These are phyloP conservation scores for Gopherus flavomarginatus DNA, from an alignment of 2,113 vertebrate species.

Conservation along the genomic window DNA sequence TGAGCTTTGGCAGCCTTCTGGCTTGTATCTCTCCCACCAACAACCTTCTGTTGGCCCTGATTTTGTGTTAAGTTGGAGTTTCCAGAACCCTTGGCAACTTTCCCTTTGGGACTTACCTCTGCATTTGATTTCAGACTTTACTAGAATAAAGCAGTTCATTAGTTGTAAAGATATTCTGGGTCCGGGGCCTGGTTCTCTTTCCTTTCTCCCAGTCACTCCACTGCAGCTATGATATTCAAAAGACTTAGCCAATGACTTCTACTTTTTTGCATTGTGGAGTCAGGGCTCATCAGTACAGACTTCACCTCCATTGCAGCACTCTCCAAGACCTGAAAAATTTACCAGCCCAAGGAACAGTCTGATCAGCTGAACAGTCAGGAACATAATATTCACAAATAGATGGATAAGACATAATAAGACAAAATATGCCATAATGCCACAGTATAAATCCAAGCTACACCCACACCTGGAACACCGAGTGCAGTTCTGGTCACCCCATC, in stretches of 20 bases:
- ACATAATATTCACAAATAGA: not conserved
- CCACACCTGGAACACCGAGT: not conserved
- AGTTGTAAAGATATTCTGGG: not conserved
- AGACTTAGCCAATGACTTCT: not conserved
- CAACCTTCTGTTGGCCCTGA: not conserved
- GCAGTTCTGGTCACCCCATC: not conserved
- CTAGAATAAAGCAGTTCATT: not conserved
- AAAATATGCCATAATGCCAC: not conserved
- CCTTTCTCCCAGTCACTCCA: not conserved
- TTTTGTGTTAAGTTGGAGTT: not conserved
- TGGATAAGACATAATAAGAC: not conserved
- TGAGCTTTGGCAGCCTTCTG: not conserved
- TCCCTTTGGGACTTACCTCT: not conserved
- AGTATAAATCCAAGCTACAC: not conserved
- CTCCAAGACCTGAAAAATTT: not conserved
- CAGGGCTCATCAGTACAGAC: not conserved
- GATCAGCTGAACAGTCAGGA: not conserved
- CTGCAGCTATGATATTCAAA: not conserved
- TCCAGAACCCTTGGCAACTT: not conserved
- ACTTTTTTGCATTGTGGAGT: not conserved
- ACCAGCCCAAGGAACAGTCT: rapidly evolving
- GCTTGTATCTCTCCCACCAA: not conserved
- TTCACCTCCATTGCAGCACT: not conserved
- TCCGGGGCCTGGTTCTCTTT: not conserved
- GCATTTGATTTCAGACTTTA: not conserved